These are phyloP conservation scores for Atrichornis clamosus DNA, from an alignment of 2,113 vertebrate species.

Conservation along the genomic window DNA sequence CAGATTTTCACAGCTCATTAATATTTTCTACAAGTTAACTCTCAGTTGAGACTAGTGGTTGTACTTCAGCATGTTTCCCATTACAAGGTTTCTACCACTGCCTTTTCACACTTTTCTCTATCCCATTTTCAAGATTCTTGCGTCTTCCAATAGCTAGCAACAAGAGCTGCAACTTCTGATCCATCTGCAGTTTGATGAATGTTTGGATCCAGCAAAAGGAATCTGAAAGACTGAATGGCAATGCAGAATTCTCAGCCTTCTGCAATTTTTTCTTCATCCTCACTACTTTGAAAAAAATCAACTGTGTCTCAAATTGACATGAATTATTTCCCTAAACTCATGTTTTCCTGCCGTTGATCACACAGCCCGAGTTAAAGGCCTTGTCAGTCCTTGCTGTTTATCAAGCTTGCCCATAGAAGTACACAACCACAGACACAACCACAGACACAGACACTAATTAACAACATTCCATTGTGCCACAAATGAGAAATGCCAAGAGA, in stretches of 20 bases:
- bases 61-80: background rate
- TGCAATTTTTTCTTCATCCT: background rate
- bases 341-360: background rate
- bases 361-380: background rate
- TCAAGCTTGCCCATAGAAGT: slow-evolving; percentile 27
- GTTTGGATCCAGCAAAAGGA: background rate
- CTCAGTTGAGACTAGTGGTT: background rate
- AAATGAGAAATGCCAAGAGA: slow-evolving; percentile 42
- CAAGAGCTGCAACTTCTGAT: background rate
- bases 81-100: background rate
- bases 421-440: slow-evolving; percentile 50
- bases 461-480: slow-evolving; percentile 61
- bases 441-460: slow-evolving; percentile 62
- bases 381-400: background rate
- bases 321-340: background rate
- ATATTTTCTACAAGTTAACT: background rate
- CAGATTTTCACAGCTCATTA: background rate
- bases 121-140: background rate
- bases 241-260: background rate
- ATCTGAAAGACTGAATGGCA: background rate
- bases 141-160: background rate
- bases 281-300: background rate
- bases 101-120: background rate
- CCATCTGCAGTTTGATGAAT: background rate
- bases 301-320: background rate